These are phyloP conservation scores for Mus minutoides DNA, from an alignment of 2,797 vertebrate genomes.

Conservation along the genomic window DNA sequence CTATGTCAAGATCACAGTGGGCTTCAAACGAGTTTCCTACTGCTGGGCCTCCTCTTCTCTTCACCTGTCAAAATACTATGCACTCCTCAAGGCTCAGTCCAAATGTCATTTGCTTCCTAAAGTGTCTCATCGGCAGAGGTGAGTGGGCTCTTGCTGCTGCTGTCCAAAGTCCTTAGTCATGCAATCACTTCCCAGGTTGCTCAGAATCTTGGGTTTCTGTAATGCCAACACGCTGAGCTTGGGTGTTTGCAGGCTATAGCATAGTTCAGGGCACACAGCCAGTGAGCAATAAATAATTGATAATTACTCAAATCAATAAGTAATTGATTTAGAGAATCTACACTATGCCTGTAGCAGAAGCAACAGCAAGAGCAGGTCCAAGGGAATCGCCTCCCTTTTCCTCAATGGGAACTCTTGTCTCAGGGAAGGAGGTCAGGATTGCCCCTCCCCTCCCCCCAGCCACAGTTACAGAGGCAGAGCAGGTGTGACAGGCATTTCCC, in stretches of 20 bases:
- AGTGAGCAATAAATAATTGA: background rate
- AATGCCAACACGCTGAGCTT: background rate
- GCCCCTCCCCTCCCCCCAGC: background rate
- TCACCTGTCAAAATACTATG: background rate
- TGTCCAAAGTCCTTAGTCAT: background rate
- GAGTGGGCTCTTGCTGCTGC: background rate
- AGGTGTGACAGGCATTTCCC: constrained; percentile 75
- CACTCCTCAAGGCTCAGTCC: background rate
- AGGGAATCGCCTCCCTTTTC: background rate
- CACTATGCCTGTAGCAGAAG: background rate
- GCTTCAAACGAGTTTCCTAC: background rate
- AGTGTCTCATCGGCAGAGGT: background rate
- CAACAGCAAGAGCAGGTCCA: too few species aligned
- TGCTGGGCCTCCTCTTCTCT: background rate
- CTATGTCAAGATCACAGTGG: background rate
- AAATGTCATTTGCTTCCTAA: background rate
- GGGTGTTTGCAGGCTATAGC: background rate
- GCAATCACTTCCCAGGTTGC: background rate
- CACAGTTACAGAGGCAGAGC: constrained; percentile 51
- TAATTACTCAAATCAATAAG: background rate
- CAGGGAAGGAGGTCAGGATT: background rate
- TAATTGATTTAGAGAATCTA: background rate
- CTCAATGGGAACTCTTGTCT: background rate
- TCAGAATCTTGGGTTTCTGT: too few species aligned
- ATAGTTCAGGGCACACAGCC: fast-evolving